Evolutionary conservation across 2,888 invertebrate genomes (phyloP).

Genomic region (Luperina testacea): DNA sequence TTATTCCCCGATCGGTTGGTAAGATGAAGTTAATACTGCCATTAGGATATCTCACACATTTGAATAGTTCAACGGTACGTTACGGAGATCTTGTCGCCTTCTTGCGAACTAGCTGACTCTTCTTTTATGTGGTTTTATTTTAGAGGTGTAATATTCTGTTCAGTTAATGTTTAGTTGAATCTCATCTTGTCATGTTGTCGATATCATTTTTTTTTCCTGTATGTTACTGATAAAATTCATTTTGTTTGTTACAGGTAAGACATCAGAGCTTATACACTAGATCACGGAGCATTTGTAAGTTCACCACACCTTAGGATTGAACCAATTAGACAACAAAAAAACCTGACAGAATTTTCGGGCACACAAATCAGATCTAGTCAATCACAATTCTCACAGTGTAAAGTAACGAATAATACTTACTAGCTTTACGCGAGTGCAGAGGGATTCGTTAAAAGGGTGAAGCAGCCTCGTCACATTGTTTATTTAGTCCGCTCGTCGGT

Average conservation of each 20-base stretch:
- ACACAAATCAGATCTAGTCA: conserved; percentile 55
- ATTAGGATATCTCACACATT: conserved; percentile 83
- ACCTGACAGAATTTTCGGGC: conserved; percentile 13
- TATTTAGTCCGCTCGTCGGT: conserved; percentile 86
- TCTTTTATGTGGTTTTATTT: conserved; percentile 16
- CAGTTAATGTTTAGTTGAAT: background rate
- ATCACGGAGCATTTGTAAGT: conserved; percentile 13
- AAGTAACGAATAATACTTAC: conserved; percentile 81
- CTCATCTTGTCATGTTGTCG: background rate
- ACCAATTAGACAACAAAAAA: background rate
- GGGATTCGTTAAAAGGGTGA: conserved; percentile 89
- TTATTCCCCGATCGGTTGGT: conserved; percentile 78
- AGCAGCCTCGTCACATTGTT: conserved; percentile 87
- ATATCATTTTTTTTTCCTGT: background rate
- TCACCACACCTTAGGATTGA: background rate
- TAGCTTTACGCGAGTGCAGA: conserved; percentile 77
- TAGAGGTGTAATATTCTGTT: background rate
- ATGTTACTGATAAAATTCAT: background rate
- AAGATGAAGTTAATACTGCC: conserved; percentile 82
- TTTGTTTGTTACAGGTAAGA: conserved; percentile 56
- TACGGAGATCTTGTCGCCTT: conserved; percentile 68
- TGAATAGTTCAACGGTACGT: conserved; percentile 74
- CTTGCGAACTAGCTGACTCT: conserved; percentile 42
- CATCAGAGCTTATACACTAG: background rate
- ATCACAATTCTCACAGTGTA: conserved; percentile 66